Evolutionary conservation across 2,113 vertebrate species (phyloP), one percentile per base, ranked within the genome.

Genomic region (Synchiropus splendidus): DNA sequence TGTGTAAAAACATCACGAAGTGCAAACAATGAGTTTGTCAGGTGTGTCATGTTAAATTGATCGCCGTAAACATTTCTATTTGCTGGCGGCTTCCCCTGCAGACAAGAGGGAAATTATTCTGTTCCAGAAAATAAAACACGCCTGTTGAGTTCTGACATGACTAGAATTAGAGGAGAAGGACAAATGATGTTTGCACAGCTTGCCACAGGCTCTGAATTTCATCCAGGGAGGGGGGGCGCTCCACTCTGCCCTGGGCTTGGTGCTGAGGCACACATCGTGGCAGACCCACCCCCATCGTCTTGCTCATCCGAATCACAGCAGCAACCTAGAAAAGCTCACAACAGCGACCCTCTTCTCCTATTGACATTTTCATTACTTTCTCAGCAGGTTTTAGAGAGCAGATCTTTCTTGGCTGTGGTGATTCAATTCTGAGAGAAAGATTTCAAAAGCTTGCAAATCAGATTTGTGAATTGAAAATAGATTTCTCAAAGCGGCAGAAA

Each of bases 171-270:
- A 61, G 27, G 12, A 54, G 49, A 51, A 53, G 61, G 60, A 61
- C 45, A 65, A 78, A 75, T 74, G 21, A 67, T 74, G 71, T 81
- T 82, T 83, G 73, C 67, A 71, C 75, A 80, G 80, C 72, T 77
- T 78, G 73, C 58, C 18, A 18, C 13, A 18, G 44, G 72, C 64
- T 72, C 61, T 56, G 42, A 48, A 57, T 48, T 56, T 72, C 70
- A 70, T 67, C 70, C 54, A 50, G 41, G 37, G n/a, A n/a, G n/a
- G 51, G 43, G 54, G 61, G 4, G 8, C 21, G 4, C 66, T 79
- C 69, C 76, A 68, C 52, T 14, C 58, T 56, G 48, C 71, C 63
- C 55, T 18, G 52, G 46, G 71, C 59, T 46, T 30, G 49, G 65
- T 58, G 61, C 52, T 42, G 64, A 70, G 53, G 51, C 45, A 65